Evolutionary conservation across 2,797 vertebrate species (phyloP).

Genomic region (Thamnophis elegans): DNA sequence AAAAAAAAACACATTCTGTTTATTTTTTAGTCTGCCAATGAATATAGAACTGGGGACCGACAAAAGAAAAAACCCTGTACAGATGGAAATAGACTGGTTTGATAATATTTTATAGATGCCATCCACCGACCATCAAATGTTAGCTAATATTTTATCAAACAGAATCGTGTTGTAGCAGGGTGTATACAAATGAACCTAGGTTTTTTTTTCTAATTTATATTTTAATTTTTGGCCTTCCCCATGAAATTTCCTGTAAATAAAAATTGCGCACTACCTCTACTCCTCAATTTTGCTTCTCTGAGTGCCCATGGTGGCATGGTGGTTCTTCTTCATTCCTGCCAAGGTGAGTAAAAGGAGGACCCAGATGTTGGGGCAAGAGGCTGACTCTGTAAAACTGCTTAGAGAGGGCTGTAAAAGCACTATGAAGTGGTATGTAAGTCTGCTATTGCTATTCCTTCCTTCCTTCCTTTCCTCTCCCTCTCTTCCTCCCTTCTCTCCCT

Average conservation of each 20-base stretch:
- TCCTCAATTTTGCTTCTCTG: constrained; percentile 23
- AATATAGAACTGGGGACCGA: neutral
- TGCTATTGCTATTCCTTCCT: too few relatives aligned
- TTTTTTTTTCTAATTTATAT: neutral
- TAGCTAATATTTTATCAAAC: neutral
- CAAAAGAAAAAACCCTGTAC: neutral
- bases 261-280: constrained; percentile 1
- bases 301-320: too few relatives aligned
- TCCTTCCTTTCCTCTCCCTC: too few relatives aligned
- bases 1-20: neutral
- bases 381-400: too few relatives aligned
- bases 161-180: neutral
- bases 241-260: constrained; percentile 15
- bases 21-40: neutral
- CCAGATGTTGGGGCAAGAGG: too few relatives aligned
- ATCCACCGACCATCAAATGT: neutral
- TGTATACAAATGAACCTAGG: neutral
- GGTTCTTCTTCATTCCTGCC: too few relatives aligned
- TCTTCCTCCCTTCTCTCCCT: too few relatives aligned
- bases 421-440: too few relatives aligned
- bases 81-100: neutral
- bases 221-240: neutral
- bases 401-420: too few relatives aligned
- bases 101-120: neutral
- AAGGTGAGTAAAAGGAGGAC: too few relatives aligned